These are phyloP conservation scores for Mamestra brassicae DNA, from an alignment of 2,888 invertebrate species.

Conservation along the genomic window DNA sequence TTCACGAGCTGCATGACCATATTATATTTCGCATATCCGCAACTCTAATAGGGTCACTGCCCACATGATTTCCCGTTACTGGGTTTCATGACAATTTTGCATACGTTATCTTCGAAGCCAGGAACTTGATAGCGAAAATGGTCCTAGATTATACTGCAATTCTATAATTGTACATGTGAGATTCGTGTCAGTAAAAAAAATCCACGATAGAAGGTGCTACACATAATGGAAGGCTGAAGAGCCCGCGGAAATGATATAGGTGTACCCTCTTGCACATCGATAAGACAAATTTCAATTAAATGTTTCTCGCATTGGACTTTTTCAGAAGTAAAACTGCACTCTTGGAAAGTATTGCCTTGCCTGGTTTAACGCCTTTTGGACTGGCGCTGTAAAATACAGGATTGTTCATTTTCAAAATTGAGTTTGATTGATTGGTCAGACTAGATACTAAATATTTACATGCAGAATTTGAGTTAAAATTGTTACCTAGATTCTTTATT, in stretches of 20 bases:
- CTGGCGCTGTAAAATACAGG: neutral
- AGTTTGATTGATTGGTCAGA: neutral
- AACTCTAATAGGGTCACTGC: slow-evolving; percentile 58
- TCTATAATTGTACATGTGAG: slow-evolving; percentile 26
- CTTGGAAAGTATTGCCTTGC: no score
- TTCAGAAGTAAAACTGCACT: no score
- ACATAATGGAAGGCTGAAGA: no score
- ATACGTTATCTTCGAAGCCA: slow-evolving; percentile 47
- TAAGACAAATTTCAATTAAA: no score
- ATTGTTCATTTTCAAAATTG: neutral
- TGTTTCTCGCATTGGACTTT: no score
- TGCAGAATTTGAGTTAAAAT: no score
- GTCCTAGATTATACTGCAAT: slow-evolving; percentile 35
- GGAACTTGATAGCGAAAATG: slow-evolving; percentile 53
- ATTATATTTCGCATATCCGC: slow-evolving; percentile 44
- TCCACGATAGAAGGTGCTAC: no score
- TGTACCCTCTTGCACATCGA: no score
- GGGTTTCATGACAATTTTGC: slow-evolving; percentile 55
- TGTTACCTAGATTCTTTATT: no score
- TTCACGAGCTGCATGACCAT: slow-evolving; percentile 21
- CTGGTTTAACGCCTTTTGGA: no score
- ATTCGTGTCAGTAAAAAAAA: neutral
- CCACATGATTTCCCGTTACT: slow-evolving; percentile 63
- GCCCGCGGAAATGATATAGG: no score
- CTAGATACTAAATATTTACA: neutral